These are phyloP conservation scores for Melanogrammus aeglefinus DNA, from an alignment of 2,797 vertebrate genomes.

Conservation along the genomic window DNA sequence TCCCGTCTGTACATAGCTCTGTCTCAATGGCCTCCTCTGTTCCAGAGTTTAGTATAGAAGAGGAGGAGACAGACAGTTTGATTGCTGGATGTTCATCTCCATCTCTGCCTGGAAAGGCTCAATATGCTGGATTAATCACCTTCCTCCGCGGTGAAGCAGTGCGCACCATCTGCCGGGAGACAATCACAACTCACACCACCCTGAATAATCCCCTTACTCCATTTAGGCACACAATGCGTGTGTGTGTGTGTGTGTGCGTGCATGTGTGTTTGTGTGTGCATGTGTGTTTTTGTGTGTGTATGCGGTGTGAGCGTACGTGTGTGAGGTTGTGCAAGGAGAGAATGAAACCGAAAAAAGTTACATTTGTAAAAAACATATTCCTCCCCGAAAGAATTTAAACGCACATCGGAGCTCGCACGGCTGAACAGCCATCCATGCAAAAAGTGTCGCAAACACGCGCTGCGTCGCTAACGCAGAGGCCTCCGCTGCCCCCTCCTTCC, in stretches of 20 bases:
- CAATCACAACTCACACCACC: conserved; percentile 96
- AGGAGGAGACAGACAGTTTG: conserved; percentile 90
- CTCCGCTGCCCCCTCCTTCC: no score
- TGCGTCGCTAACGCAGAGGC: neutral
- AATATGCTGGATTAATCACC: conserved; percentile 99
- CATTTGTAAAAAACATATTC: conserved; percentile 75
- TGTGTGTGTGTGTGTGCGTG: neutral
- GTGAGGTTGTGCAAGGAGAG: neutral
- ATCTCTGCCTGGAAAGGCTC: conserved; percentile 96
- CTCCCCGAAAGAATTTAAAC: conserved; percentile 33
- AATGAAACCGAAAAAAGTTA: conserved; percentile 50
- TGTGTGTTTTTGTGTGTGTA: no score
- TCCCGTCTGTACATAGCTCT: conserved; percentile 92
- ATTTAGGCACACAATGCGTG: conserved; percentile 62
- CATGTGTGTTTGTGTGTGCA: neutral
- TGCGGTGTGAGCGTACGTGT: no score
- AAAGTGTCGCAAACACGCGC: neutral
- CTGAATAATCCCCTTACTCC: conserved; percentile 96
- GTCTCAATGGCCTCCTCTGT: conserved; percentile 91
- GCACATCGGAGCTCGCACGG: neutral
- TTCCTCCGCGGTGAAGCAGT: conserved; percentile 99
- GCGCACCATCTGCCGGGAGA: conserved; percentile 99
- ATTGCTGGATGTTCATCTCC: conserved; percentile 99
- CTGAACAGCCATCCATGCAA: neutral
- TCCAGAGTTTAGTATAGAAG: conserved; percentile 84